Conservation (phyloP, 2,113 vertebrate genomes). For the Oryzias melastigma region DNA sequence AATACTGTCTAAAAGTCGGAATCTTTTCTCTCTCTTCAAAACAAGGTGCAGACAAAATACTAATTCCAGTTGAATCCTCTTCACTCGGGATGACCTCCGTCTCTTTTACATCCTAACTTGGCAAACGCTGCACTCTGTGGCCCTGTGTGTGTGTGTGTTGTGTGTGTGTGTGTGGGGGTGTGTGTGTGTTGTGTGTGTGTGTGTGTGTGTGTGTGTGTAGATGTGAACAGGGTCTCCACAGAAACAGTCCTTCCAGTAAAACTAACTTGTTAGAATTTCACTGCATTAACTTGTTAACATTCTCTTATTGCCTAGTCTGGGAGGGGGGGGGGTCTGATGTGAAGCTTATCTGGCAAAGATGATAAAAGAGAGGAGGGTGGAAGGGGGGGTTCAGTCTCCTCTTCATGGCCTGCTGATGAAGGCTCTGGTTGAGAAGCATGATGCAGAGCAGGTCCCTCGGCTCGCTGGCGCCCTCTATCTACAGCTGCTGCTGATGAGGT, state of each 20-base stretch:
- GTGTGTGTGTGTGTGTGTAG: constrained; percentile 6
- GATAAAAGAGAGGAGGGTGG: constrained; percentile 56
- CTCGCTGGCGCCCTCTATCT: constrained; percentile 82
- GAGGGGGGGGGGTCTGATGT: constrained; percentile 68
- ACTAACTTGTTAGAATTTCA: constrained; percentile 77
- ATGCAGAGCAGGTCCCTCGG: constrained; percentile 46
- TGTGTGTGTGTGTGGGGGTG: constrained; percentile 7
- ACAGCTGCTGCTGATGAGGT: constrained; percentile 98
- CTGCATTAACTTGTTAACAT: constrained; percentile 93
- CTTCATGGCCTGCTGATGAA: constrained; percentile 58
- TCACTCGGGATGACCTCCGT: constrained; percentile 58
- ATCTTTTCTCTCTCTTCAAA: constrained; percentile 81
- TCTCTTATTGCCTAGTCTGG: constrained; percentile 89
- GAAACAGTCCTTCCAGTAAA: constrained; percentile 67
- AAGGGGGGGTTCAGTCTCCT: constrained; percentile 84
- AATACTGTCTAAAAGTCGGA: constrained; percentile 93
- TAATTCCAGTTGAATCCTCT: constrained; percentile 88
- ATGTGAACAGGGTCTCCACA: constrained; percentile 24
- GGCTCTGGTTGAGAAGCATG: constrained; percentile 47
- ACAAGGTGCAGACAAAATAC: constrained; percentile 92
- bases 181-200: constrained; percentile 14
- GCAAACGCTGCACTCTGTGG: constrained; percentile 78
- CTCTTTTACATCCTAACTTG: constrained; percentile 62
- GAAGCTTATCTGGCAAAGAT: constrained; percentile 62
- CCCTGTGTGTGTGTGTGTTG: constrained; percentile 46